Evolutionary conservation across 2,113 vertebrate species (phyloP), one percentile per base, ranked within the genome.

Genomic region (Acrocephalus arundinaceus): DNA sequence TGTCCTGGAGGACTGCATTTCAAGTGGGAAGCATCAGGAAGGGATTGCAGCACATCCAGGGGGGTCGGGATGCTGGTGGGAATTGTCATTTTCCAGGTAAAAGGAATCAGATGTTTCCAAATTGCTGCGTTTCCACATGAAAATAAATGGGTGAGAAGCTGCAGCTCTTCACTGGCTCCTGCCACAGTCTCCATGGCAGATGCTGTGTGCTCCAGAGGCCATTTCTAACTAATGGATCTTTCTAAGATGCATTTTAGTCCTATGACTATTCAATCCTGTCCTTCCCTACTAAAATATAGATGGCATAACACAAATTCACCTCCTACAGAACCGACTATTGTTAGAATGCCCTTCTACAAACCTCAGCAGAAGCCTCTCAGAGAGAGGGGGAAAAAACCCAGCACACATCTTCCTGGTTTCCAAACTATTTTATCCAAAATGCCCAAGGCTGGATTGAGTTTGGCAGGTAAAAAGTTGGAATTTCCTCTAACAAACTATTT

Each of bases 271-370:
- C 87, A 86, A 35, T 85, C 57, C 72, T 63, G 73, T 81, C 90
- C 74, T 91, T 78, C 76, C 54, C 92, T 94, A 83, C 85, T 96
- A 74, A 96, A 96, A 96, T 89, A 96, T 85, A 96, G 88, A 95
- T 83, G 93, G 91, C 75, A 76, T 72, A 96, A 89, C 90, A 93
- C 77, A 93, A 92, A 87, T 39, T 78, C 90, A 89, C 87, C 89
- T 97, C 91, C 93, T 90, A 94, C 95, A 88, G 90, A 94, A 86
- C 4, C 0, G 54, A 66, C 88, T 94, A 91, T 94, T 97, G 93
- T 96, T 96, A 94, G 85, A 94, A 94, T 77, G 80, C 61, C 88
- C 83, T 95, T 96, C 84, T 45, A 82, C 71, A 90, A 97, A 84
- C 76, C 94, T 86, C 89, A 95, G 82, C 72, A 90, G 65, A 73